phyloP scores from a whole-genome alignment of 2,797 vertebrate species.

The Percopsis omiscomaycus region DNA sequence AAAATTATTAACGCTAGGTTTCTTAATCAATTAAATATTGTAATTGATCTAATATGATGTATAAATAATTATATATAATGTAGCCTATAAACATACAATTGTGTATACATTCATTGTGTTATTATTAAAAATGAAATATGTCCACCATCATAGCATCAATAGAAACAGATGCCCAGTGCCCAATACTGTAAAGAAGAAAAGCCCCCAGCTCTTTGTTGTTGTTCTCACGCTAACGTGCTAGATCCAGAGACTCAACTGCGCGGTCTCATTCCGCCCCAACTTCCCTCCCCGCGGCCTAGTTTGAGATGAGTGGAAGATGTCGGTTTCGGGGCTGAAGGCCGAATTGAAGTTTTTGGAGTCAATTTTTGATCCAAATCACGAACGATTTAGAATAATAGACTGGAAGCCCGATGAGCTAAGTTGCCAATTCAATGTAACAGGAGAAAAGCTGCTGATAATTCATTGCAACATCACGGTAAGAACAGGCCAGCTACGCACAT shows the following conservation, averaged over 20 bases:
- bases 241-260: constrained; percentile 62
- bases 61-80: too few species aligned
- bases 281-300: constrained; percentile 79
- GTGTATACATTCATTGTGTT: too few species aligned
- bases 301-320: constrained; percentile 96
- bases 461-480: constrained; percentile 98
- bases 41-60: too few species aligned
- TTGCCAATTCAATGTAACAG: constrained; percentile 89
- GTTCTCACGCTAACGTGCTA: constrained; percentile 74
- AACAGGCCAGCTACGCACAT: constrained; percentile 53
- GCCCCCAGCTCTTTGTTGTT: constrained; percentile 70
- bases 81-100: too few species aligned
- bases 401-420: constrained; percentile 95
- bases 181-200: neutral
- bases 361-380: constrained; percentile 94
- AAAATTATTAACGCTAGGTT: too few species aligned
- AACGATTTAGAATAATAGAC: constrained; percentile 92
- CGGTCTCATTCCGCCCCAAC: constrained; percentile 68
- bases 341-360: constrained; percentile 96
- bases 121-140: neutral
- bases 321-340: constrained; percentile 96
- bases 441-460: constrained; percentile 87
- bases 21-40: too few species aligned
- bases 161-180: neutral
- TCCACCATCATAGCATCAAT: neutral